Conservation (phyloP, 2,797 vertebrate species). For the Xenentodon cancila region DNA sequence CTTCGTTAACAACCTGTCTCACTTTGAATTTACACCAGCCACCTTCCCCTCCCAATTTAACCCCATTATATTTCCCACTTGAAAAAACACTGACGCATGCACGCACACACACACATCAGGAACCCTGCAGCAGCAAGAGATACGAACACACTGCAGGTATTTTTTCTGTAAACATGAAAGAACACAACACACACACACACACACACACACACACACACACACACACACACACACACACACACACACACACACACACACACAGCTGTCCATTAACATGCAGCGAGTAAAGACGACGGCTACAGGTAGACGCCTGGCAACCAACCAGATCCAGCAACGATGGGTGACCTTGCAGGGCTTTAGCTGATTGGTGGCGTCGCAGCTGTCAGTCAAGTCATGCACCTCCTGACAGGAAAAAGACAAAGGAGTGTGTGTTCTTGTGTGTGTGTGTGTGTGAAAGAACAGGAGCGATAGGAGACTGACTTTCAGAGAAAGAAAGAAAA, state of each 20-base stretch:
- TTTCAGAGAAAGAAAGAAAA: background rate
- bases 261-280: conserved; percentile 63
- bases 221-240: conserved; percentile 13
- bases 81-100: background rate
- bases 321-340: conserved; percentile 79
- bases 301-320: conserved; percentile 85
- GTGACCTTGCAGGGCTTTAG: conserved; percentile 89
- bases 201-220: conserved; percentile 14
- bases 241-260: conserved; percentile 9
- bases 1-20: conserved; percentile 89
- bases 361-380: conserved; percentile 88
- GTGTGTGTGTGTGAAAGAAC: conserved; percentile 5
- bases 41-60: conserved; percentile 70
- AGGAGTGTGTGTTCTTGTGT: conserved; percentile 18
- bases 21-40: conserved; percentile 87
- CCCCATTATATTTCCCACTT: conserved; percentile 39
- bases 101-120: background rate
- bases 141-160: background rate
- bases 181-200: conserved; percentile 15
- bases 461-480: conserved; percentile 1
- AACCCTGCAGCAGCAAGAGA: background rate
- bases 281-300: conserved; percentile 90
- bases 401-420: conserved; percentile 68
- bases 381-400: conserved; percentile 82
- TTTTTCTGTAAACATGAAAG: background rate